phyloP scores from a whole-genome alignment of 2,888 invertebrate genomes.

The Orchesellides sinensis region DNA sequence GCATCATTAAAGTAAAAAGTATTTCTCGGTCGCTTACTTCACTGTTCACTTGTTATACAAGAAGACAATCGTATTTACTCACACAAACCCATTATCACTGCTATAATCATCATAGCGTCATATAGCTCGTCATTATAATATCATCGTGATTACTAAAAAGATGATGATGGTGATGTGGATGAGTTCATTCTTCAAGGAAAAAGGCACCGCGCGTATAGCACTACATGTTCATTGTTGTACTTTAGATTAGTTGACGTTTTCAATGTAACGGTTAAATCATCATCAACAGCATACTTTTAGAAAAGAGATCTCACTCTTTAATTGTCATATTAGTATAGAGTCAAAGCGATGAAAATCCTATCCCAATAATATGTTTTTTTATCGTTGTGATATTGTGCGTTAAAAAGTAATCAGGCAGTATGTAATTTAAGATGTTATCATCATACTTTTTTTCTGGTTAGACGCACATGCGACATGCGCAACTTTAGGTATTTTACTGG shows the following conservation, averaged over 20 bases:
- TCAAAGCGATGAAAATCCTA: not conserved
- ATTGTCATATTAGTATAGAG: not conserved
- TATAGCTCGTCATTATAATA: slow-evolving; percentile 55
- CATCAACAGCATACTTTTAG: not conserved
- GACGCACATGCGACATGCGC: too few relatives aligned
- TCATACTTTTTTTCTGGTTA: too few relatives aligned
- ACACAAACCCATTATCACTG: too few relatives aligned
- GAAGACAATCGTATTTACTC: slow-evolving; percentile 56
- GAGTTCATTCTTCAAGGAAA: slow-evolving; percentile 24
- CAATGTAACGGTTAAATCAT: slow-evolving; percentile 40
- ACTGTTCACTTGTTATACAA: slow-evolving; percentile 46
- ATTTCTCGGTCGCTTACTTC: not conserved
- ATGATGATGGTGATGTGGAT: slow-evolving; percentile 28
- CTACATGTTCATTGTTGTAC: slow-evolving; percentile 3
- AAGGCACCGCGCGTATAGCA: slow-evolving; percentile 44
- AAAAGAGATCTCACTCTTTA: not conserved
- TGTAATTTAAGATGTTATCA: not conserved
- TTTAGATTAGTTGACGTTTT: not conserved
- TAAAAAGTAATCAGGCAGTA: not conserved
- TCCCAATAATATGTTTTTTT: not conserved
- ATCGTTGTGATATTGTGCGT: not conserved
- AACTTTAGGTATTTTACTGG: too few relatives aligned
- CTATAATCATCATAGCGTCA: too few relatives aligned
- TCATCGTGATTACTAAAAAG: slow-evolving; percentile 43
- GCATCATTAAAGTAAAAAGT: not conserved